phyloP scores from a whole-genome alignment of 64 coral and sea anemone genomes.

The Pocillopora damicornis region DNA sequence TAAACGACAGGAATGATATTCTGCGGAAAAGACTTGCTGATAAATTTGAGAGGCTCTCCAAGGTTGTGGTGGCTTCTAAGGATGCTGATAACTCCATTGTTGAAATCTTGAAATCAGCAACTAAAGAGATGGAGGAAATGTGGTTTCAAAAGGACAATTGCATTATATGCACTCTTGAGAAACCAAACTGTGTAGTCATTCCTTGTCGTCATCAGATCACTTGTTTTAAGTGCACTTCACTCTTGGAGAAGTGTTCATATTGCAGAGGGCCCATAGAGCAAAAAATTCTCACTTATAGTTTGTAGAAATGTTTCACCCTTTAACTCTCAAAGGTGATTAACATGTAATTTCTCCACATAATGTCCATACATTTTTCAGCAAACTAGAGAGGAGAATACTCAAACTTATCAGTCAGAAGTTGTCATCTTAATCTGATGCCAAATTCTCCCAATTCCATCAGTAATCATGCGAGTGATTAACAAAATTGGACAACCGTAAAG shows the following conservation, averaged over 20 bases:
- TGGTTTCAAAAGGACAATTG: conserved; percentile 71
- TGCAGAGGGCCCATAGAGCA: conserved; percentile 41
- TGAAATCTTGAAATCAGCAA: conserved; percentile 21
- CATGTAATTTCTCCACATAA: too few relatives aligned
- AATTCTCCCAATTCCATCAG: too few relatives aligned
- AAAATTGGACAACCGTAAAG: too few relatives aligned
- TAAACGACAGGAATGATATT: conserved; percentile 52
- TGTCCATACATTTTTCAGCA: too few relatives aligned
- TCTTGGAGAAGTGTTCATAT: conserved; percentile 38
- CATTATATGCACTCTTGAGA: conserved; percentile 49
- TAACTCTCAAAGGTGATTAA: too few relatives aligned
- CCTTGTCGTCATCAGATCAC: conserved; percentile 68
- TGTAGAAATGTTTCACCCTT: neutral
- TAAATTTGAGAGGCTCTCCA: conserved; percentile 56
- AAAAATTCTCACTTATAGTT: conserved; percentile 59
- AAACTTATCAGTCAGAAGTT: too few relatives aligned
- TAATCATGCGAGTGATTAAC: too few relatives aligned
- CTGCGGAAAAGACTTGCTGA: conserved; percentile 38
- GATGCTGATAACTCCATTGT: conserved; percentile 6
- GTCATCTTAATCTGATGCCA: too few relatives aligned
- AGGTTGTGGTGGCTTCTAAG: conserved; percentile 35
- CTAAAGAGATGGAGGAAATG: conserved; percentile 45
- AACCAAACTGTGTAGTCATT: conserved; percentile 63
- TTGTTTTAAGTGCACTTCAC: conserved; percentile 37
- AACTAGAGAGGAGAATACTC: too few relatives aligned